Base-by-base conservation (phyloP, 2,113 vertebrate species). In the Zosterops hypoxanthus region DNA sequence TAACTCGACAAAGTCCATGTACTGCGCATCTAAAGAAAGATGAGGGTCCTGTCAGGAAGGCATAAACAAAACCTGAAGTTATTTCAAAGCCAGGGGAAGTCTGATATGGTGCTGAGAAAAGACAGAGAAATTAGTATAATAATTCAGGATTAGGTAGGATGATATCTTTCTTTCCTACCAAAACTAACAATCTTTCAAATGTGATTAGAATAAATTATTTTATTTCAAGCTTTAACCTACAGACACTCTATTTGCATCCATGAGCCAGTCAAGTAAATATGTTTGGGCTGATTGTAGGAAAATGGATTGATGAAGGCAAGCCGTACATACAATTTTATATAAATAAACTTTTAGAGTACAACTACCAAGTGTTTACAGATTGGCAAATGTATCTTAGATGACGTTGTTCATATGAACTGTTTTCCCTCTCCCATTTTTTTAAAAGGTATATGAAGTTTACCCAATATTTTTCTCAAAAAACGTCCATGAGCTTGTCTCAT, bases 1-100 rank as follows among this genome's bases (percentile, higher is more conserved):
- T 95, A 97, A 95, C 91, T 96, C 75, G 95, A 98, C 76, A 79
- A 97, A 98, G 68, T 95, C 97, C 97, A 97, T 94, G 81, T 89
- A 75, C 93, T 93, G 57, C 46, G 21, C 88, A 95, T 82, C 53
- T 71, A 94, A 97, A 96, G 96, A 96, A 95, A 88, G 92, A 97
- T 97, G 93, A 96, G 81, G 49, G 41, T 73, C 44, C 70, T 94
- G 94, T 95, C 92, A 94, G 91, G 90, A 94, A 97, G 79, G 73
- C 55, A 95, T 97, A 97, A 98, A 98, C 95, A 97, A 92, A 97
- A 77, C 42, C 21, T 71, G 70, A 93, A 92, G 76, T 64, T 94
- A 59, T 96, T 86, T 92, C 82, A 96, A 88, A 94, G 63, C 65
- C 73, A 71, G 6, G 39, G 63, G 71, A 97, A 95, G 66, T 86